These are phyloP conservation scores for Pristis pectinata DNA, from an alignment of 2,797 vertebrate genomes.

Conservation along the genomic window DNA sequence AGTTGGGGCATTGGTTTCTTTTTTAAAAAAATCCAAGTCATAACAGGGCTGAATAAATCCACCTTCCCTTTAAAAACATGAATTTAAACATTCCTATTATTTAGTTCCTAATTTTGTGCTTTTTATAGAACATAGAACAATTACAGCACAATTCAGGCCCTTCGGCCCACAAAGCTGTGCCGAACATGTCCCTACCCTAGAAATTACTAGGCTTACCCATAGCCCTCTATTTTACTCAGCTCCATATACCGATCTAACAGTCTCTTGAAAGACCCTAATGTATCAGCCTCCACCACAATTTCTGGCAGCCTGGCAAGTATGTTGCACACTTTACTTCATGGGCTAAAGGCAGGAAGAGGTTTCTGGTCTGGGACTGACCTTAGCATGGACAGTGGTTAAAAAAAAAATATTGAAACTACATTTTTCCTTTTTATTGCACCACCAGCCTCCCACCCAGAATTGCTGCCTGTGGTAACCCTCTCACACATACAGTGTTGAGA, in stretches of 20 bases:
- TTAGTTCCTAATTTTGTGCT: neutral
- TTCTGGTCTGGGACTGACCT: neutral
- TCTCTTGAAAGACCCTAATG: too few species aligned
- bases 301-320: too few species aligned
- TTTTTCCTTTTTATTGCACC: neutral
- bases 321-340: neutral
- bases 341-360: neutral
- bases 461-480: too few species aligned
- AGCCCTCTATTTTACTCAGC: too few species aligned
- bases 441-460: neutral
- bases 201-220: too few species aligned
- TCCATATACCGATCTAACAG: too few species aligned
- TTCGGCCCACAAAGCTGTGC: too few species aligned
- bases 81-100: neutral
- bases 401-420: neutral
- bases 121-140: too few species aligned
- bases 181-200: too few species aligned
- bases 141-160: too few species aligned
- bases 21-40: neutral
- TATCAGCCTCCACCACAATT: too few species aligned
- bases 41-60: neutral
- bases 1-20: neutral
- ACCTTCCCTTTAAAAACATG: neutral
- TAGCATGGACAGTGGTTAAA: neutral
- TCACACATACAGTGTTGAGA: too few species aligned